These are phyloP conservation scores for Aporrectodea caliginosa DNA, from an alignment of 1,140 invertebrate species.

Conservation along the genomic window DNA sequence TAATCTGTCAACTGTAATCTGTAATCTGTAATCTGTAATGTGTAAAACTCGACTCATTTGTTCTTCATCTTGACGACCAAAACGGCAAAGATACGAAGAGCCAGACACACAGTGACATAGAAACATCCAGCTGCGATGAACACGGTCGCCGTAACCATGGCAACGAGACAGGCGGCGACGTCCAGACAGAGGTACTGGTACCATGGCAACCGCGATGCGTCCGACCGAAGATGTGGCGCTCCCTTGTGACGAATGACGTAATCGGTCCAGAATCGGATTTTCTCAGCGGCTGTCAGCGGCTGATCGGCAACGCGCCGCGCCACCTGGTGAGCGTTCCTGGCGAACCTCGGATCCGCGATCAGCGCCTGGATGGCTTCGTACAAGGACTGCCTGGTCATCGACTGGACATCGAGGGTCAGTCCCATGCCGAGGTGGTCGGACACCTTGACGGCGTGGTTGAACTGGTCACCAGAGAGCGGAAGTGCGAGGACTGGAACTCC, in stretches of 20 bases:
- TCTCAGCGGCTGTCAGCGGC: slow-evolving; percentile 62
- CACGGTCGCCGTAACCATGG: background rate
- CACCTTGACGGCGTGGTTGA: slow-evolving; percentile 16
- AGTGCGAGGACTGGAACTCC: slow-evolving; percentile 20
- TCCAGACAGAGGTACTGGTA: slow-evolving; percentile 59
- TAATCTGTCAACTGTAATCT: no score
- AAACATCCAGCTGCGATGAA: background rate
- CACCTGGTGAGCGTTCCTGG: slow-evolving; percentile 54
- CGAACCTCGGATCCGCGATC: slow-evolving; percentile 45
- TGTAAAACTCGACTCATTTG: no score
- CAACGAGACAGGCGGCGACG: slow-evolving; percentile 42
- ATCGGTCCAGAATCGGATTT: slow-evolving; percentile 68
- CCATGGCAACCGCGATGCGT: slow-evolving; percentile 56
- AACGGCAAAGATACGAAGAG: slow-evolving; percentile 9
- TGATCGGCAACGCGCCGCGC: slow-evolving; percentile 65
- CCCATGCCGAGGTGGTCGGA: slow-evolving; percentile 10
- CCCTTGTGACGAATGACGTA: slow-evolving; percentile 64
- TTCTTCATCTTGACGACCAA: slow-evolving; percentile 6
- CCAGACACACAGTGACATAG: slow-evolving; percentile 14
- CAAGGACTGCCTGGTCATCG: slow-evolving; percentile 13
- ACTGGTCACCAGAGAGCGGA: slow-evolving; percentile 27
- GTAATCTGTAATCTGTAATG: no score
- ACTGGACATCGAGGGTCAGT: slow-evolving; percentile 13
- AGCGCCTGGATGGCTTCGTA: slow-evolving; percentile 20
- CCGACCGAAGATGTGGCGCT: slow-evolving; percentile 57